Evolutionary conservation across 2,888 invertebrate species (phyloP).

Genomic region (Andrena fulva): DNA sequence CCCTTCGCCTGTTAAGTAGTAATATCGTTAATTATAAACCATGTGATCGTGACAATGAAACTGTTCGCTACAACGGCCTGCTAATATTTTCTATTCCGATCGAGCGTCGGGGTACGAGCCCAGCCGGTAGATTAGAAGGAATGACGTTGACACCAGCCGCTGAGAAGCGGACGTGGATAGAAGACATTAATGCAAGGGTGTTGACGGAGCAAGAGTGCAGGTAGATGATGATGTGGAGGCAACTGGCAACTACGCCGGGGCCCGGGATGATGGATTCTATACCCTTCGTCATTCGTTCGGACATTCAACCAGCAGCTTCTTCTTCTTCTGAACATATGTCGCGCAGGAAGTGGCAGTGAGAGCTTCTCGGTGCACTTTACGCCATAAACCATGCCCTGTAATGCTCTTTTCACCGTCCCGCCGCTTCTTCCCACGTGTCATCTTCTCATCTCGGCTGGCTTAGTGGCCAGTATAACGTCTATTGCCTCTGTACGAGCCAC

Average conservation of each 20-base stretch:
- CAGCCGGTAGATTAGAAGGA: conserved; percentile 21
- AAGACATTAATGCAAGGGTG: conserved; percentile 22
- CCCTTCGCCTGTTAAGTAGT: background rate
- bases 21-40: background rate
- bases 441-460: conserved; percentile 11
- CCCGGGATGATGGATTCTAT: conserved; percentile 67
- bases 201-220: conserved; percentile 23
- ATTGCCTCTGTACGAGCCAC: conserved; percentile 41
- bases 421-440: conserved; percentile 41
- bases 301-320: conserved; percentile 49
- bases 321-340: conserved; percentile 66
- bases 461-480: conserved; percentile 10
- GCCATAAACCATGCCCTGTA: conserved; percentile 75
- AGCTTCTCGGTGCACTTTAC: conserved; percentile 65
- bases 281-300: conserved; percentile 47
- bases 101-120: background rate
- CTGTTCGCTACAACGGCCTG: background rate
- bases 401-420: conserved; percentile 53
- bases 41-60: background rate
- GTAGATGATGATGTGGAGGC: conserved; percentile 20
- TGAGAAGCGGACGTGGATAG: conserved; percentile 10
- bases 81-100: background rate
- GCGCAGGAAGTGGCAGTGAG: conserved; percentile 60
- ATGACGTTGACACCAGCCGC: conserved; percentile 29
- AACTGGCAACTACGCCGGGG: conserved; percentile 13